phyloP scores from a whole-genome alignment of 2,888 invertebrate genomes.

The Aspidiotus rigidus region DNA sequence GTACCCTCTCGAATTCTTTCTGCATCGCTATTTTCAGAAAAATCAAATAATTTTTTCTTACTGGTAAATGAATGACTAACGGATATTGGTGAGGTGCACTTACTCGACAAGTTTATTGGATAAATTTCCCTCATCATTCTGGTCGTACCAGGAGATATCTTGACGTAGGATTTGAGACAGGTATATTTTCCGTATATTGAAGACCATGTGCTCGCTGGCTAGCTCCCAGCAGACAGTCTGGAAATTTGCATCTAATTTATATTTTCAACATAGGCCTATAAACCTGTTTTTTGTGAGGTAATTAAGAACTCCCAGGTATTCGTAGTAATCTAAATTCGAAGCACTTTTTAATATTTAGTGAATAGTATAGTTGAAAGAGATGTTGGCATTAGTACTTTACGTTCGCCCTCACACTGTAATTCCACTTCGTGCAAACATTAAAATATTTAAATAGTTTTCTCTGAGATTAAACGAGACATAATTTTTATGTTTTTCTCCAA shows the following conservation, averaged over 20 bases:
- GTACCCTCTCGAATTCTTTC: constrained; percentile 74
- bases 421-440: too few relatives aligned
- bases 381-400: too few relatives aligned
- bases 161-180: constrained; percentile 43
- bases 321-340: too few relatives aligned
- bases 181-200: constrained; percentile 42
- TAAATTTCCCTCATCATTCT: constrained; percentile 45
- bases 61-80: neutral
- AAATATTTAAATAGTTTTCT: too few relatives aligned
- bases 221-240: constrained; percentile 43
- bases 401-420: too few relatives aligned
- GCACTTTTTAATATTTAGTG: too few relatives aligned
- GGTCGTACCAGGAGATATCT: constrained; percentile 44
- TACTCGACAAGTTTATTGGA: constrained; percentile 47
- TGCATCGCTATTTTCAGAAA: constrained; percentile 51
- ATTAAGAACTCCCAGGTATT: too few relatives aligned
- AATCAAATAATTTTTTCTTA: constrained; percentile 15
- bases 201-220: constrained; percentile 43
- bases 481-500: too few relatives aligned
- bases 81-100: constrained; percentile 34
- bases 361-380: too few relatives aligned
- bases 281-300: neutral
- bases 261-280: too few relatives aligned
- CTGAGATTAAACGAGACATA: too few relatives aligned
- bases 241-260: too few relatives aligned